Base-by-base conservation (phyloP, 2,113 vertebrate genomes). In the Numenius arquata region DNA sequence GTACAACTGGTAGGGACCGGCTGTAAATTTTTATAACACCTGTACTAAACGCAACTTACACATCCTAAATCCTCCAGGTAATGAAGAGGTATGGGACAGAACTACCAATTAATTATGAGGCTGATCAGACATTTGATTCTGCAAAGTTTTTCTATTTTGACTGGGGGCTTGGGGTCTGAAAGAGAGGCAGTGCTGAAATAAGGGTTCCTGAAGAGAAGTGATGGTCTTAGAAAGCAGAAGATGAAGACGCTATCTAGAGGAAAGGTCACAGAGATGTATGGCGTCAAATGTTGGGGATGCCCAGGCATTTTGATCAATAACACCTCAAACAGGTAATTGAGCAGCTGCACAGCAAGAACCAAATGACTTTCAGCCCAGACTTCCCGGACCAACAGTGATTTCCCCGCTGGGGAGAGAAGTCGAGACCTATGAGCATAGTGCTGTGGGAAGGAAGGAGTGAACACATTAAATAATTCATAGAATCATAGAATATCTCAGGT, bases 251-350 rank as follows among this genome's bases (percentile, higher is more conserved):
- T 25, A 68, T 11, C n/a, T 63, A 5, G 32, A 65, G 11, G 22
- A 76, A 76, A 76, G 16, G 5, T 59, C 45, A n/a, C 0, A 0
- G 19, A 55, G 38, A 63, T 17, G 5, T 38, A 21, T 29, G 58
- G 22, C 89, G 30, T 34, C 25, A 94, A 41, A 52, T 26, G 3
- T 4, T 68, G 18, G 16, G 12, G 2, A 50, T 5, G 3, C 5
- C 61, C 14, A 36, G 38, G 17, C 12, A 48, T 72, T 92, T 75
- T 75, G 25, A 20, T 5, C 36, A 66, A 3, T 41, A 48, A 41
- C 25, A 30, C 8, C 34, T 70, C 61, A 85, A 36, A 75, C 2
- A 52, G 23, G 14, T 67, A 71, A 62, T 18, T 52, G 55, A 75
- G 36, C 7, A 82, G 23, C 23, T 71, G 45, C 12, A 38, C 4